A percentile compares a stretch with the other conserved stretches of the same genome.
phyloP scores from a whole-genome alignment of 2,113 vertebrate species.

The Lates calcarifer region DNA sequence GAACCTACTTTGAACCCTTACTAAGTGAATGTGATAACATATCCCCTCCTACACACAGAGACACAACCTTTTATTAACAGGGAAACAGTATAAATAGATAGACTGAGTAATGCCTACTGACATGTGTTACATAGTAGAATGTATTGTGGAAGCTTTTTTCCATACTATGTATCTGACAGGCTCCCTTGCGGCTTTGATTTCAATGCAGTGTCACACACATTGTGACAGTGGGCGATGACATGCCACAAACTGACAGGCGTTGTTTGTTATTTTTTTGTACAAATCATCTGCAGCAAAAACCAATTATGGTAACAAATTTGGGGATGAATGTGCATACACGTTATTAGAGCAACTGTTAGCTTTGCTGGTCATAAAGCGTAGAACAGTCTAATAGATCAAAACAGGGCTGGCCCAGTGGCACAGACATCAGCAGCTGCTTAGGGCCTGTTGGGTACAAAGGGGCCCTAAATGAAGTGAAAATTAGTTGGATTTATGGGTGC shows the following conservation, averaged over 20 bases:
- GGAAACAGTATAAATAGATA: slow-evolving; percentile 17
- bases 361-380: slow-evolving; percentile 47
- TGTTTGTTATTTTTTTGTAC: slow-evolving; percentile 26
- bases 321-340: slow-evolving; percentile 12
- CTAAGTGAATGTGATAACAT: slow-evolving; percentile 58
- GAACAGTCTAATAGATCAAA: slow-evolving; percentile 13
- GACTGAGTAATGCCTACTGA: slow-evolving; percentile 47
- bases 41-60: slow-evolving; percentile 38
- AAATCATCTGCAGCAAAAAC: slow-evolving; percentile 20
- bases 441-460: background rate
- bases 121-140: slow-evolving; percentile 69
- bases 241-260: slow-evolving; percentile 13
- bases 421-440: background rate
- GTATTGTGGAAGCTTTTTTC: slow-evolving; percentile 64
- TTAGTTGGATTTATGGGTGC: background rate
- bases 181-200: slow-evolving; percentile 42
- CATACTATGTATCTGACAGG: slow-evolving; percentile 58
- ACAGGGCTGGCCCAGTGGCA: slow-evolving; percentile 15
- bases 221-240: background rate
- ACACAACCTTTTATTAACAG: slow-evolving; percentile 38
- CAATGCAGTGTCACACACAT: slow-evolving; percentile 11
- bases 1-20: slow-evolving; percentile 42
- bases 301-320: background rate
- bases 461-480: background rate
- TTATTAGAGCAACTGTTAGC: slow-evolving; percentile 38